Base-by-base conservation (phyloP, 2,888 invertebrate genomes). In the Diabrotica balteata region DNA sequence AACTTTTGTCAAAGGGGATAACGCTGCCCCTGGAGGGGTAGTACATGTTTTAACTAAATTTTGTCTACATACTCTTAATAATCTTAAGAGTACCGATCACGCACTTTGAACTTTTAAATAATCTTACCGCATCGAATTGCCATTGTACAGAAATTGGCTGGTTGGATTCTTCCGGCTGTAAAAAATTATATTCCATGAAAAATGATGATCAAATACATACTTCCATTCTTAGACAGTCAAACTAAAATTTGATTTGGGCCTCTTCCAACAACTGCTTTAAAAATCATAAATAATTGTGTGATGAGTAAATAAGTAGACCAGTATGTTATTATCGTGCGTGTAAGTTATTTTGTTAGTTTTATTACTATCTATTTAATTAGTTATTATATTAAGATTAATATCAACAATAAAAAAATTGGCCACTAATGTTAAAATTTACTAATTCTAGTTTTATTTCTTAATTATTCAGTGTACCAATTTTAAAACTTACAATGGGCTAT, bases 91-190 rank as follows among this genome's bases (percentile, higher is more conserved):
- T 11, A 63, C 63, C 63, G 63, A 57, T 45, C 63, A 57, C 57
- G 63, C 55, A 55, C 43, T 66, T 63, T 44, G 57, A 52, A 46
- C 58, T 64, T 64, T 57, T 9, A 51, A 72, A 66, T 59, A 67
- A 70, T 63, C 73, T 73, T 73, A 73, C 73, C 73, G 69, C 71
- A 66, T 73, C 73, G 53, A 73, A 73, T 70, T 73, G 73, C 73
- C 73, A 73, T 62, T 73, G 73, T 17, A 73, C 70, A 52, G 73
- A 72, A 61, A 73, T 70, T 50, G 73, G 73, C 66, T 72, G 69
- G 67, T 71, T 70, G 65, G 71, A 45, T 54, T 73, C 73, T 67
- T 73, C 73, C 62, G 70, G 70, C 73, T 73, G 73, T 59, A 73
- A 73, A 73, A 73, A 67, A 68, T 62, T 50, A 57, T 49, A 68